phyloP scores from a whole-genome alignment of 1,140 invertebrate genomes.

The Drosophila yakuba region DNA sequence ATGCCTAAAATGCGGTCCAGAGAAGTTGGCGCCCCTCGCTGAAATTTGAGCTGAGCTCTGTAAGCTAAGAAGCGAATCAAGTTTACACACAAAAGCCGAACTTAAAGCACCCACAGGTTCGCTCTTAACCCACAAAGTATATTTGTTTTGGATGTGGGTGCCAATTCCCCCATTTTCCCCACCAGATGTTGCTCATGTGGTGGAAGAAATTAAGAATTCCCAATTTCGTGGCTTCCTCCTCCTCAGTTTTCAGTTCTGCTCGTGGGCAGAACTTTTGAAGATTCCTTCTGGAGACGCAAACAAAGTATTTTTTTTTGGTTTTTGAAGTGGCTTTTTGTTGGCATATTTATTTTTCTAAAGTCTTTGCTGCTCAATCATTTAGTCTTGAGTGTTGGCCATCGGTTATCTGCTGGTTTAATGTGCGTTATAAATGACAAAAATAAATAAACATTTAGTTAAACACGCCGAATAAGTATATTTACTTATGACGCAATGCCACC shows the following conservation, averaged over 20 bases:
- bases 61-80: conserved; percentile 62
- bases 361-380: conserved; percentile 40
- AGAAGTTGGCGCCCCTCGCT: conserved; percentile 57
- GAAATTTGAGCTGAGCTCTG: conserved; percentile 59
- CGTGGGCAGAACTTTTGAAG: conserved; percentile 47
- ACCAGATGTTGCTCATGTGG: conserved; percentile 60
- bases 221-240: conserved; percentile 16
- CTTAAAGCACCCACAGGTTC: conserved; percentile 46
- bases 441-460: conserved; percentile 44
- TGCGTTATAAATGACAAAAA: conserved; percentile 40
- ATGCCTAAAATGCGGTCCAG: conserved; percentile 71
- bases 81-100: conserved; percentile 30
- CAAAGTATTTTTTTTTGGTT: conserved; percentile 22
- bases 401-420: conserved; percentile 16
- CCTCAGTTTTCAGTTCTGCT: conserved; percentile 8
- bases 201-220: conserved; percentile 22
- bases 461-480: conserved; percentile 12
- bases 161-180: not conserved
- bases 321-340: conserved; percentile 5
- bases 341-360: conserved; percentile 27
- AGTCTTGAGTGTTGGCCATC: conserved; percentile 11
- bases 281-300: conserved; percentile 12
- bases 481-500: conserved; percentile 34
- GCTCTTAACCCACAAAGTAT: conserved; percentile 60
- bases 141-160: conserved; percentile 27